These are phyloP conservation scores for Paracentrotus lividus DNA, from an alignment of 53 echinoderm and acorn worm species.

Conservation along the genomic window DNA sequence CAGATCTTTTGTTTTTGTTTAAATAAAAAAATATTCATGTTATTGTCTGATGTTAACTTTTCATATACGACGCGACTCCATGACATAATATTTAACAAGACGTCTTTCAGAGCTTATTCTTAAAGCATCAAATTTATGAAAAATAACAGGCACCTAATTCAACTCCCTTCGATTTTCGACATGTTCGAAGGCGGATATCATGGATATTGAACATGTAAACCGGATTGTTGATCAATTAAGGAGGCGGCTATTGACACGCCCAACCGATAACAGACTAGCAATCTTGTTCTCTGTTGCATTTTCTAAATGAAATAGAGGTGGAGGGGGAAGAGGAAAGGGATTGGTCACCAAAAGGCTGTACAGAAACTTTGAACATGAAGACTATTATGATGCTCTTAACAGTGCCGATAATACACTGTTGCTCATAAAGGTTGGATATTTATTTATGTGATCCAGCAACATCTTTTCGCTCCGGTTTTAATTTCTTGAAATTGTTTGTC, in stretches of 20 bases:
- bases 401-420: too few relatives aligned
- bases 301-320: not conserved
- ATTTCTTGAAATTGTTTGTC: too few relatives aligned
- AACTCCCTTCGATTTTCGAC: not conserved
- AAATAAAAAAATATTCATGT: too few relatives aligned
- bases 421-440: not conserved
- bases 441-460: too few relatives aligned
- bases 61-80: not conserved
- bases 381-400: too few relatives aligned
- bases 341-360: too few relatives aligned
- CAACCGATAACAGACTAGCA: conserved; percentile 6
- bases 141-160: not conserved
- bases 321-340: too few relatives aligned
- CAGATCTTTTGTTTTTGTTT: too few relatives aligned
- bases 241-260: not conserved
- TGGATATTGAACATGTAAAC: conserved; percentile 21
- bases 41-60: not conserved
- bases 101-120: conserved; percentile 26
- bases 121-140: not conserved
- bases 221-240: not conserved
- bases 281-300: conserved; percentile 14
- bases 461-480: too few relatives aligned
- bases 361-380: not conserved
- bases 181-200: conserved; percentile 1
- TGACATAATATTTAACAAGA: not conserved